Evolutionary conservation across 2,888 invertebrate species (phyloP).

Genomic region (Isoperla grammatica): DNA sequence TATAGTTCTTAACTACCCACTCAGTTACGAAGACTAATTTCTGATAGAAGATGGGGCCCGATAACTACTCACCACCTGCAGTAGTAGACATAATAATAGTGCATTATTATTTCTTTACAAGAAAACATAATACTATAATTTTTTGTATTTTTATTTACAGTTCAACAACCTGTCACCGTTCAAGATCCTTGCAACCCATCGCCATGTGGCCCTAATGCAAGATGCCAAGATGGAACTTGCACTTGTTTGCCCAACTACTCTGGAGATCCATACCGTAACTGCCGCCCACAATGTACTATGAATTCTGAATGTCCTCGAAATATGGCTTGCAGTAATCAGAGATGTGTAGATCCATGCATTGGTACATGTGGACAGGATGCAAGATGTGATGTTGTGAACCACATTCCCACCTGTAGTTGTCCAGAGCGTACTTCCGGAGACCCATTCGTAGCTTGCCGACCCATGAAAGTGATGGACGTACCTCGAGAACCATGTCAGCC

Average conservation of each 20-base stretch:
- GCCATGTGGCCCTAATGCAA: constrained; percentile 61
- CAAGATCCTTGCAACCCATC: constrained; percentile 59
- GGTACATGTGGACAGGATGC: constrained; percentile 53
- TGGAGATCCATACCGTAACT: constrained; percentile 63
- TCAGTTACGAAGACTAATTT: no score
- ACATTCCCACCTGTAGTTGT: constrained; percentile 55
- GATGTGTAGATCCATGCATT: constrained; percentile 64
- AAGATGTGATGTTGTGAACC: constrained; percentile 51
- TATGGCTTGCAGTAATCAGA: constrained; percentile 67
- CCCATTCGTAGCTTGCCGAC: constrained; percentile 35
- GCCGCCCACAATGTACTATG: constrained; percentile 70
- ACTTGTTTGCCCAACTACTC: constrained; percentile 65
- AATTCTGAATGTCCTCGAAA: constrained; percentile 65
- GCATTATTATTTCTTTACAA: no score
- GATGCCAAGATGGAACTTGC: constrained; percentile 57
- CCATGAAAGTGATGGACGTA: constrained; percentile 26
- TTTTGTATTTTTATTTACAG: constrained; percentile 42
- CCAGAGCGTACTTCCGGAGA: constrained; percentile 49
- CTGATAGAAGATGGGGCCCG: no score
- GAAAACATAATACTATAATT: no score
- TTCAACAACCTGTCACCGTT: constrained; percentile 46
- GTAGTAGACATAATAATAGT: no score
- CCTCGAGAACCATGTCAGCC: constrained; percentile 63
- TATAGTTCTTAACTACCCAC: no score
- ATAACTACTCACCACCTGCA: no score